These are phyloP conservation scores for Antennarius striatus DNA, from an alignment of 2,113 vertebrate species.

Conservation along the genomic window DNA sequence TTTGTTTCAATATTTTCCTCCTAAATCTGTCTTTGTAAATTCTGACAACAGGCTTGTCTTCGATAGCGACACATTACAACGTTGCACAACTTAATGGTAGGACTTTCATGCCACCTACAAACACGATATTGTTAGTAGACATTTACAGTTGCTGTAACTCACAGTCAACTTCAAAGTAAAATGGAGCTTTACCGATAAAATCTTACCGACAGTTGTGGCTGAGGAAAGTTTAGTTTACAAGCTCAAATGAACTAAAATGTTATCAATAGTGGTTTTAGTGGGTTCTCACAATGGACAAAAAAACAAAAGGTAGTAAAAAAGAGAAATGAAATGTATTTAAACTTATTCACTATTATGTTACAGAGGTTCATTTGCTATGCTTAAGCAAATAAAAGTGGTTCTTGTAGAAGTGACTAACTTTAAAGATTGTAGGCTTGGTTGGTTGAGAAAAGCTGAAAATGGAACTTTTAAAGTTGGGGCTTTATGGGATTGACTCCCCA, in stretches of 20 bases:
- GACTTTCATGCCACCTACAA: conserved; percentile 55
- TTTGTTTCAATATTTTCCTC: no score
- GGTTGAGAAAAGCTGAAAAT: conserved; percentile 39
- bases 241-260: neutral
- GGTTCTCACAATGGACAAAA: conserved; percentile 28
- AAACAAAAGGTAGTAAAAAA: conserved; percentile 27
- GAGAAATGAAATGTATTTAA: conserved; percentile 30
- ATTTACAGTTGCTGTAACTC: conserved; percentile 49
- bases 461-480: conserved; percentile 30
- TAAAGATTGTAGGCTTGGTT: conserved; percentile 13
- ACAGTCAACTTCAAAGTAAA: conserved; percentile 53
- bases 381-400: conserved; percentile 19
- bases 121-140: conserved; percentile 43
- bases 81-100: neutral
- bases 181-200: conserved; percentile 45
- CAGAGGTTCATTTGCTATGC: conserved; percentile 31
- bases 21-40: no score
- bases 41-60: neutral
- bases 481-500: conserved; percentile 38
- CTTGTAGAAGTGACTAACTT: conserved; percentile 4
- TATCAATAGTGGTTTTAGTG: conserved; percentile 6
- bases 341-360: conserved; percentile 11
- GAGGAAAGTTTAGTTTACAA: conserved; percentile 28
- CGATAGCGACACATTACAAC: conserved; percentile 28
- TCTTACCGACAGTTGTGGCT: conserved; percentile 41